Evolutionary conservation across 2,113 vertebrate species (phyloP), one percentile per base, ranked within the genome.

Genomic region (Gymnarchus niloticus): DNA sequence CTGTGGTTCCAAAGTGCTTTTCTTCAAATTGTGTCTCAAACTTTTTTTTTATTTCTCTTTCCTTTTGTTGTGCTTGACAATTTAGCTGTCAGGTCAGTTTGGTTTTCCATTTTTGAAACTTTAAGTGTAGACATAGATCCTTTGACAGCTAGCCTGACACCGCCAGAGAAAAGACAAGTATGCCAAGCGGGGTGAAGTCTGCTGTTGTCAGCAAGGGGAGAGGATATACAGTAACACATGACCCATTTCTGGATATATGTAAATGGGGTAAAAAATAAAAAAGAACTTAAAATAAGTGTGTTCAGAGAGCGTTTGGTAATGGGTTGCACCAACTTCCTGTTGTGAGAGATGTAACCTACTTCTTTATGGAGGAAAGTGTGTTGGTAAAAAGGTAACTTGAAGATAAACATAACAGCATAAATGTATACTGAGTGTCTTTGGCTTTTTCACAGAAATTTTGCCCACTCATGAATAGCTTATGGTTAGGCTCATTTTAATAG

Each of bases 81-180:
- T 84, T 84, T 84, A 61, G 46, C 44, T 78, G 52, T 78, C 51
- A 56, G 69, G 84, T 78, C 84, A 77, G 37, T 73, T 84, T 69
- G 41, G 48, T 23, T 81, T 51, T 81, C 44, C 48, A n/a, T 28
- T 25, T 81, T 81, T 81, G 48, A 41, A 69, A 81, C 77, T 81
- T 51, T 25, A 51, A 28, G 77, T 81, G 77, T 81, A 81, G n/a
- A 81, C 23, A 44, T 51, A 81, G 77, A 81, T 44, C 48, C 46
- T 49, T 81, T 81, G 77, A 81, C 77, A 81, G 77, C 46, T 46
- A n/a, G 48, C 48, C 77, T 81, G 77, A 81, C 46, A 81, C 77
- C 48, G 48, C 77, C 48, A 3, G 48, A 81, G 77, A 51, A 46
- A 9, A 81, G 77, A 51, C 44, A 81, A 51, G 77, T 46, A 28